Base-by-base conservation (phyloP, 30 jellyfish, hydroid and myxozoan species). In the Sanderia malayensis region DNA sequence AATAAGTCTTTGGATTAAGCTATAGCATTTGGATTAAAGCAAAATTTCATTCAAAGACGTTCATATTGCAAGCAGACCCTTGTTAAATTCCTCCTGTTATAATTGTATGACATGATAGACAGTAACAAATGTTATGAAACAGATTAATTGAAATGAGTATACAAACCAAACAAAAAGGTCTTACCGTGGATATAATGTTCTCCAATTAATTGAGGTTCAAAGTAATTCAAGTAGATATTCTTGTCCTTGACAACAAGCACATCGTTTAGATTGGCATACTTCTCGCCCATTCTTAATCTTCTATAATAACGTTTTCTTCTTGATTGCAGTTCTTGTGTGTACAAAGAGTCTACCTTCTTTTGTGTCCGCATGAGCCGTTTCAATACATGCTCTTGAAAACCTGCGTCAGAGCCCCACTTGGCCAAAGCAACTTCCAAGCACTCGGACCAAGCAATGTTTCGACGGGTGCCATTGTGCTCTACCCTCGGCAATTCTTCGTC, bases 341-440 rank as follows among this genome's bases (percentile, higher is more conserved):
- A 76, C 28, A 76, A 33, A 3, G 80, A 76, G 53, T 76, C 87
- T 46, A 76, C 87, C 46, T 76, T 76, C 53, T 76, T 76, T 61
- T 23, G 44, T 1, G 45, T 68, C 7, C 87, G 71, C 21, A 8
- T 59, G 63, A 76, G 60, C 27, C 53, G 61, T 44, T 33, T 62
- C 47, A 76, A 46, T 29, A 76, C 80, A 53, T 76, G 87, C 30
- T 76, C 87, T 52, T 76, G 87, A 76, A 76, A 76, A 47, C 71
- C 61, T n/a, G 87, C 71, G 46, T 76, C 87, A 13, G 80, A 32
- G n/a, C 74, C 79, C 87, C 87, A 76, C 46, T 76, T 76, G 7
- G 24, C 28, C 7, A 76, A 53, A 24, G 87, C 87, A 18, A 80
- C 72, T 10, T 76, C 87, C 28, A 34, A 68, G 8, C 79, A 79